A percentile compares a stretch with the other conserved stretches of the same genome.
Evolutionary conservation across 2,888 invertebrate genomes (phyloP).

Genomic region (Amiota mariae): DNA sequence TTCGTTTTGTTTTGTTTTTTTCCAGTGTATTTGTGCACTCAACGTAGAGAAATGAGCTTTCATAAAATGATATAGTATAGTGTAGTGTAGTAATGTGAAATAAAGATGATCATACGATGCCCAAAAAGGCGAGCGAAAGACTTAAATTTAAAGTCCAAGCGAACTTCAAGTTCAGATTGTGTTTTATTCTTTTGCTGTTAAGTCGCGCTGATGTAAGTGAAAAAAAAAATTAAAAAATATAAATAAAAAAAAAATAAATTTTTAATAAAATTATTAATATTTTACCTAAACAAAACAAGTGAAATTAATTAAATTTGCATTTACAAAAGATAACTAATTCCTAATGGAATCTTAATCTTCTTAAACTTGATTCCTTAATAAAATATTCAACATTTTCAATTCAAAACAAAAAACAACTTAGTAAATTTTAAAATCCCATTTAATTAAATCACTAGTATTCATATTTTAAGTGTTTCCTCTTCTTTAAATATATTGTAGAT

Average conservation of each 20-base stretch:
- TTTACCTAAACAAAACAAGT: neutral
- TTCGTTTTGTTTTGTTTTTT: neutral
- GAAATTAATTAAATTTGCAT: neutral
- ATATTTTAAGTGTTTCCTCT: too few relatives aligned
- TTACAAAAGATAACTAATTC: too few relatives aligned
- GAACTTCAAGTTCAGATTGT: constrained; percentile 61
- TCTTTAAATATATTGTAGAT: too few relatives aligned
- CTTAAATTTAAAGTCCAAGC: constrained; percentile 61
- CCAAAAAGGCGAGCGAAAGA: constrained; percentile 15
- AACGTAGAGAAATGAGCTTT: constrained; percentile 10
- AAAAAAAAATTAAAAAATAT: constrained; percentile 9
- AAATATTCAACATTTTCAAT: too few relatives aligned
- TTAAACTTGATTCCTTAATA: too few relatives aligned
- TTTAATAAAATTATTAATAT: neutral
- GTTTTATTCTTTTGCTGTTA: constrained; percentile 56
- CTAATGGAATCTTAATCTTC: too few relatives aligned
- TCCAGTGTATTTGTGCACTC: constrained; percentile 7
- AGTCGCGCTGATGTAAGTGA: constrained; percentile 44
- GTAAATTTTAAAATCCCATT: too few relatives aligned
- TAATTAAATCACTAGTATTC: too few relatives aligned
- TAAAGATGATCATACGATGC: constrained; percentile 23
- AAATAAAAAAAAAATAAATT: constrained; percentile 3
- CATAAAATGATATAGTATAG: neutral
- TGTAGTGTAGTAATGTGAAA: too few relatives aligned
- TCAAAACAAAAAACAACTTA: too few relatives aligned